phyloP scores from a whole-genome alignment of 2,888 invertebrate genomes.

The Petrophora chlorosata region DNA sequence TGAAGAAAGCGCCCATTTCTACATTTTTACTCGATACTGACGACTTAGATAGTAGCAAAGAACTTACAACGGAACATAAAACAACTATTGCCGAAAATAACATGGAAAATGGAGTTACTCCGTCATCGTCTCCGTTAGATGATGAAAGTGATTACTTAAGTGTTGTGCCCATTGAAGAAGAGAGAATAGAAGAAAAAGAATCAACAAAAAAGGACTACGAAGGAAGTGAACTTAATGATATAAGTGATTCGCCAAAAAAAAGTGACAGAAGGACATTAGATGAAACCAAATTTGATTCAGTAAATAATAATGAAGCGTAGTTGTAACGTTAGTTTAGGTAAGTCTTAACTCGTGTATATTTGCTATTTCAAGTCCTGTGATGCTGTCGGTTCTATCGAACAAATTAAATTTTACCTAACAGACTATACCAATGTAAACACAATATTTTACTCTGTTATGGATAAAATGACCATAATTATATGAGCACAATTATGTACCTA shows the following conservation, averaged over 20 bases:
- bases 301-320: constrained; percentile 69
- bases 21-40: constrained; percentile 73
- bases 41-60: constrained; percentile 59
- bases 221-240: constrained; percentile 70
- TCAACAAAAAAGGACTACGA: constrained; percentile 53
- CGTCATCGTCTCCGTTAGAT: constrained; percentile 30
- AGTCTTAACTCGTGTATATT: constrained; percentile 51
- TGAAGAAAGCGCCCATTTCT: constrained; percentile 52
- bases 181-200: constrained; percentile 51
- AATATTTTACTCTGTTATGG: not conserved
- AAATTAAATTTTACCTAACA: constrained; percentile 47
- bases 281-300: constrained; percentile 62
- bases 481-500: constrained; percentile 14
- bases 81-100: constrained; percentile 35
- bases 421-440: constrained; percentile 28
- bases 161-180: constrained; percentile 66
- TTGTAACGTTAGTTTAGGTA: constrained; percentile 37
- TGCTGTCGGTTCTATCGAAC: constrained; percentile 54
- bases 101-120: constrained; percentile 34
- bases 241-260: constrained; percentile 76
- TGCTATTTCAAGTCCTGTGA: constrained; percentile 70
- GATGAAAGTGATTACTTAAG: constrained; percentile 59
- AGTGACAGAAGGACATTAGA: constrained; percentile 77
- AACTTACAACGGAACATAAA: constrained; percentile 35
- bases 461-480: too few species aligned